A percentile compares a stretch with the other conserved stretches of the same genome.
phyloP scores from a whole-genome alignment of 2,797 vertebrate genomes.

The Syndactyla subalaris region DNA sequence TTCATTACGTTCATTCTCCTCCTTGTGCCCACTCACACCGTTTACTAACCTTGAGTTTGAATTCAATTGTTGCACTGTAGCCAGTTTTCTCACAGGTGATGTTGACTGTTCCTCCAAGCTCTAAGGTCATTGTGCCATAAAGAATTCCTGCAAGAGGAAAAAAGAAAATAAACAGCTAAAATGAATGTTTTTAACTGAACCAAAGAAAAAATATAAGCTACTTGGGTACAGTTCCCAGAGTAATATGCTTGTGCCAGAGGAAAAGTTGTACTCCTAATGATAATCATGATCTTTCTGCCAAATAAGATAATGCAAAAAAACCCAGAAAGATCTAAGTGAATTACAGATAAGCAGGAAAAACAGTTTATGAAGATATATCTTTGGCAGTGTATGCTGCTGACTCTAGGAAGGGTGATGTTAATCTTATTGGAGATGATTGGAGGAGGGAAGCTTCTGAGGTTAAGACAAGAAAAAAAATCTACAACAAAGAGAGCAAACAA shows the following conservation, averaged over 20 bases:
- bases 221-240: not conserved
- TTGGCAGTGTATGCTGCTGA: not conserved
- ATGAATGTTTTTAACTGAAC: not conserved
- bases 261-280: not conserved
- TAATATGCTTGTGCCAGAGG: not conserved
- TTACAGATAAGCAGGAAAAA: not conserved
- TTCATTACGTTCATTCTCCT: not conserved
- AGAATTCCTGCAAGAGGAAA: slow-evolving; percentile 85
- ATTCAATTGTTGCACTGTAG: slow-evolving; percentile 95
- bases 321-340: not conserved
- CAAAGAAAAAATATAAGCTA: not conserved
- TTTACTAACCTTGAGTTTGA: slow-evolving; percentile 91
- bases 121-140: slow-evolving; percentile 97
- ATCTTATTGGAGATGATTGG: not conserved
- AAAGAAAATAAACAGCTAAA: not conserved
- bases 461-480: not conserved
- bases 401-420: not conserved
- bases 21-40: not conserved
- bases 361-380: not conserved
- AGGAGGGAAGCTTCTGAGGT: not conserved
- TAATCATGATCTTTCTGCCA: not conserved
- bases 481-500: not conserved
- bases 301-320: not conserved
- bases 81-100: slow-evolving; percentile 96
- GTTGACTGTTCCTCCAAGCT: slow-evolving; percentile 91